Evolutionary conservation across 37 sponge, comb jelly and placozoan genomes (phyloP), one percentile per base, ranked within the genome.

Genomic region (Tethya wilhelma): DNA sequence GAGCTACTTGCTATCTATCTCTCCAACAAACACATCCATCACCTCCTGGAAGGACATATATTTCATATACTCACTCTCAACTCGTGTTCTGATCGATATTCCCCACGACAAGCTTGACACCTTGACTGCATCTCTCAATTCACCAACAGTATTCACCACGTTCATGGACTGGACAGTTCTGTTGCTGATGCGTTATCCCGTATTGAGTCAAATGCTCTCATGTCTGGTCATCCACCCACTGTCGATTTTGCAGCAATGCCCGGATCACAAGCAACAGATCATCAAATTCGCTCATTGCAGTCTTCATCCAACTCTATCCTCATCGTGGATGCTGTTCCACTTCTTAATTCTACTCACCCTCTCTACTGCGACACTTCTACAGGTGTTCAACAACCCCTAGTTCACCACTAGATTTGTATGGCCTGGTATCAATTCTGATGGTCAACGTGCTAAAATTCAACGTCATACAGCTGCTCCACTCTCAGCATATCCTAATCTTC

Each of bases 91-190:
- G 73, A 81, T 9, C 78, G 68, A 8, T 71, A 79, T 65, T 75
- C 90, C 0, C 90, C 90, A 19, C 79, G 79, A 2, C 84, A 84
- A 43, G 45, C 38, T 1, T 66, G 84, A 41, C 90, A 89, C 23
- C 77, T 90, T 41, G 80, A 84, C 63, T 84, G 49, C 55, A 91
- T 91, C 38, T 77, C 83, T 2, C 78, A 91, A 38, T 91, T 91
- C 67, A 91, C 91, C 29, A 56, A 87, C 37, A 68, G 64, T 62
- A 86, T 90, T 62, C 73, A 74, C 1, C 91, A 90, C 41, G 49
- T 90, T 38, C 37, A 72, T 9, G 82, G 90, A 20, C 8, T 36
- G 3, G 68, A 79, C 71, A 90, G 84, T 36, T 12, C 45, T 30
- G 90, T 84, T 2, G 86, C 85, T 53, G 90, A 84, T 74, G 81